Base-by-base conservation (phyloP, 1,140 invertebrate species). In the Bombus polaris region DNA sequence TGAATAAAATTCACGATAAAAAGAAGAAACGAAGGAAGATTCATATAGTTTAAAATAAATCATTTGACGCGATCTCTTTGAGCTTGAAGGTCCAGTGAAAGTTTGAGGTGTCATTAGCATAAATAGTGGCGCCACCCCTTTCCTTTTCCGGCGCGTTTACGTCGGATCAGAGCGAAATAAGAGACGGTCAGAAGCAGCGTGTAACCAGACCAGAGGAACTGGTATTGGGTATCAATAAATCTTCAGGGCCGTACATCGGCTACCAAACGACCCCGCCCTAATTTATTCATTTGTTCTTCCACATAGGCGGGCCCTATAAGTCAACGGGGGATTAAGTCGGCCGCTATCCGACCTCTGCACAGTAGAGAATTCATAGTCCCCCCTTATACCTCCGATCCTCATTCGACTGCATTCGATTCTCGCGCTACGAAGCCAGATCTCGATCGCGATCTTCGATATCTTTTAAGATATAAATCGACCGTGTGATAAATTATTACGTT, bases 221-320 rank as follows among this genome's bases (percentile, higher is more conserved):
- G 89, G 90, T 89, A 91, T 92, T 80, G 90, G 79, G 87, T 91
- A 85, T 92, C 90, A 85, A 93, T 93, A 93, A 93, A 93, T 93
- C 91, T 91, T 92, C 84, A 91, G 90, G 89, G 92, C 89, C 83
- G 92, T 91, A 89, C 74, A 81, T 89, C 90, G 87, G 91, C 92
- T 92, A 92, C 92, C 91, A 93, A 91, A 90, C 92, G 88, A 88
- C 92, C 91, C 92, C 92, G 92, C 92, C 92, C 92, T 92, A 93
- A 93, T 93, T 93, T 93, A 93, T 93, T 93, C 92, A 93, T 93
- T 93, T 93, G 92, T 93, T 93, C 91, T 93, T 93, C 91, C 84
- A 89, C 92, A 91, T 89, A 91, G 91, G 88, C 88, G 86, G 91
- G 87, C 88, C 87, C 91, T 87, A 93, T 92, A 93, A 92, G 90